A percentile compares a stretch with the other conserved stretches of the same genome.
phyloP scores from a whole-genome alignment of 1,140 invertebrate genomes.

The Temnothorax longispinosus region DNA sequence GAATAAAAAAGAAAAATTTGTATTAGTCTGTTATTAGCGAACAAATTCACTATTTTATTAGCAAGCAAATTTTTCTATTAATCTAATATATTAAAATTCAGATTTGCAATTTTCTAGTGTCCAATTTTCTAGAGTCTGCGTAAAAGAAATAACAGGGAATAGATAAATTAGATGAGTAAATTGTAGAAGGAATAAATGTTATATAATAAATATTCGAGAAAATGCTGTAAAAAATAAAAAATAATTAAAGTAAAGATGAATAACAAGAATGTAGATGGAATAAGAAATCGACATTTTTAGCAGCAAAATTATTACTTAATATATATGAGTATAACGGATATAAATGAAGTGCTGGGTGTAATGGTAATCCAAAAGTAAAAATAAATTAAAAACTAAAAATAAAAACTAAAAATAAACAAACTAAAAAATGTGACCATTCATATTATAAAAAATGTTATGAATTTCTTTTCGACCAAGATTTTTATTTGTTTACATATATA shows the following conservation, averaged over 20 bases:
- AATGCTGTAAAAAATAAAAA: background rate
- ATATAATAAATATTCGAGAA: background rate
- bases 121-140: background rate
- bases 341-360: background rate
- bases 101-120: background rate
- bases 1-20: background rate
- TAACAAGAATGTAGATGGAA: background rate
- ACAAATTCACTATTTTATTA: background rate
- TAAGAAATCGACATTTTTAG: background rate
- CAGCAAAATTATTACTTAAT: background rate
- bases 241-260: background rate
- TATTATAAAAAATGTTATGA: background rate
- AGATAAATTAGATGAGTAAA: conserved; percentile 50
- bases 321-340: background rate
- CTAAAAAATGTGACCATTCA: background rate
- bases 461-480: background rate
- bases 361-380: background rate
- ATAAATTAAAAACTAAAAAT: background rate
- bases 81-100: background rate
- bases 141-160: background rate
- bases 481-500: background rate
- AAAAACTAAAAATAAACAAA: background rate
- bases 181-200: conserved; percentile 47
- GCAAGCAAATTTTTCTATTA: background rate
- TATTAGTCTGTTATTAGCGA: background rate